Percentiles rank a stretch among this genome's conserved stretches.
These are phyloP conservation scores for Zaprionus camerounensis DNA, from an alignment of 1,140 invertebrate species.

Conservation along the genomic window DNA sequence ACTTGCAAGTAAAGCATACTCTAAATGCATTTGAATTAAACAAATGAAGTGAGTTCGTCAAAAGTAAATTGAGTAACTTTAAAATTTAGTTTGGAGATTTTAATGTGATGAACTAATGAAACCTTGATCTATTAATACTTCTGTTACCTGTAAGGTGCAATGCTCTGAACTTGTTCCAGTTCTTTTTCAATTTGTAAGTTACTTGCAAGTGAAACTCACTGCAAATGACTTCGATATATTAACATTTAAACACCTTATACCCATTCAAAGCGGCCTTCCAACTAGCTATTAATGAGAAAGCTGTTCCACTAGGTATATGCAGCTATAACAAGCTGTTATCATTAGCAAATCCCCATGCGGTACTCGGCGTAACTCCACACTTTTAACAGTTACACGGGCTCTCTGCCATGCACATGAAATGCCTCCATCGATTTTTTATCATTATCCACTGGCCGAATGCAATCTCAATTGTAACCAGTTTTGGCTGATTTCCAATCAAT, in stretches of 20 bases:
- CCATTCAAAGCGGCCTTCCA: neutral
- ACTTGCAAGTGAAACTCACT: neutral
- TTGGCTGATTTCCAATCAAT: slow-evolving; percentile 66
- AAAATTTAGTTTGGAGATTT: no score
- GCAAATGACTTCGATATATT: neutral
- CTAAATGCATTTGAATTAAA: neutral
- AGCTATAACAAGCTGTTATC: neutral
- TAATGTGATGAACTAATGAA: no score
- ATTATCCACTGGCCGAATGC: slow-evolving; percentile 3
- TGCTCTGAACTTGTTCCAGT: no score
- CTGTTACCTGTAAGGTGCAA: no score
- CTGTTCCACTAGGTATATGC: neutral
- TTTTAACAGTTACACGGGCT: neutral
- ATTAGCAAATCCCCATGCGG: neutral
- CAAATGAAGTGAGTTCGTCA: no score
- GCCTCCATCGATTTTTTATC: slow-evolving; percentile 1
- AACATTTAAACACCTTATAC: neutral
- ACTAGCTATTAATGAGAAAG: neutral
- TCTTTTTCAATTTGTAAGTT: no score
- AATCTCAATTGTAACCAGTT: slow-evolving; percentile 36
- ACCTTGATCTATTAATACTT: no score
- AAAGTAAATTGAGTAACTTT: no score
- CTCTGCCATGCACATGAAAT: neutral
- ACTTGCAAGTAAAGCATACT: neutral
- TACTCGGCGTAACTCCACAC: neutral